These are phyloP conservation scores for Oncorhynchus tshawytscha DNA, from an alignment of 2,113 vertebrate species.

Conservation along the genomic window DNA sequence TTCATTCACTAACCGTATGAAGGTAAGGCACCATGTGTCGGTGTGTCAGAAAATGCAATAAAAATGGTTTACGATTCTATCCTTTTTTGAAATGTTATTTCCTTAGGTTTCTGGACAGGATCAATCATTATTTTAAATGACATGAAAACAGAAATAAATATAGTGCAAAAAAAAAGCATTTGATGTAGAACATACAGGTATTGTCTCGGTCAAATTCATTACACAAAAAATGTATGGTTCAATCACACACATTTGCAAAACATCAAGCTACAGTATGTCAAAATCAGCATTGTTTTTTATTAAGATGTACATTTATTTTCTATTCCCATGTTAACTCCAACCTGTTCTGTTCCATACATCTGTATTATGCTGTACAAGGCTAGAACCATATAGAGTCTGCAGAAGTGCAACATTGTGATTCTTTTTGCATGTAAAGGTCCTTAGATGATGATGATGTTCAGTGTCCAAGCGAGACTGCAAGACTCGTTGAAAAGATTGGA, in stretches of 20 bases:
- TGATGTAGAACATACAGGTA: neutral
- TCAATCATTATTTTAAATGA: neutral
- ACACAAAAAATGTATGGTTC: too few species aligned
- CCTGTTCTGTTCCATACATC: neutral
- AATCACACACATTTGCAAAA: too few species aligned
- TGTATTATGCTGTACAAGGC: neutral
- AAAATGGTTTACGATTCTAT: neutral
- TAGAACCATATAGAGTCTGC: neutral
- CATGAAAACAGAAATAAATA: neutral
- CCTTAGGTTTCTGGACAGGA: neutral
- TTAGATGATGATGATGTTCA: neutral
- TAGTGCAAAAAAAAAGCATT: neutral
- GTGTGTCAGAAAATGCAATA: neutral
- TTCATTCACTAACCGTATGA: neutral
- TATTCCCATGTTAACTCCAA: neutral
- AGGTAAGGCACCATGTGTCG: neutral
- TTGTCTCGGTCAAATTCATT: neutral
- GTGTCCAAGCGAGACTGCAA: slow-evolving; percentile 58
- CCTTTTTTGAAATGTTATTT: neutral
- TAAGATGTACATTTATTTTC: neutral
- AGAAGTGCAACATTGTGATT: too few species aligned
- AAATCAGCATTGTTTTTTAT: neutral
- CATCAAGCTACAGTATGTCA: neutral
- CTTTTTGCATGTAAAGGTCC: neutral
- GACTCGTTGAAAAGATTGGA: slow-evolving; percentile 34